Evolutionary conservation across 2,113 vertebrate genomes (phyloP).

Genomic region (Martes martes): DNA sequence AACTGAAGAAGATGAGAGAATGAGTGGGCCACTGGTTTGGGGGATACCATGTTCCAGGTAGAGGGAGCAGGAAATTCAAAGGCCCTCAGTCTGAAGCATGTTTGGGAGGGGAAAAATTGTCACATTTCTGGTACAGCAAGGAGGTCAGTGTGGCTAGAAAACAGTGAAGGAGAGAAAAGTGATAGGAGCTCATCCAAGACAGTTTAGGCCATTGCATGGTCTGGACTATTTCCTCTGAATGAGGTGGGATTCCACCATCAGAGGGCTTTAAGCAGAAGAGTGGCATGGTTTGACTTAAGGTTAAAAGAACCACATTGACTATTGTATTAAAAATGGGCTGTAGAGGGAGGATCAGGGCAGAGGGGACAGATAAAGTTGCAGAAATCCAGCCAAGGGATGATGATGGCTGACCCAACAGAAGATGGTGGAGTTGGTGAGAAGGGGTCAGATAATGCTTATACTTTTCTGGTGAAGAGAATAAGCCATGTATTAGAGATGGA

Average conservation of each 20-base stretch:
- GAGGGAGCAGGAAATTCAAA: not conserved
- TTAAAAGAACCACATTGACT: not conserved
- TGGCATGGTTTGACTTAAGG: not conserved
- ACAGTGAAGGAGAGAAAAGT: not conserved
- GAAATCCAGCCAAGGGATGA: not conserved
- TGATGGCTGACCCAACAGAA: not conserved
- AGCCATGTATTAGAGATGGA: not conserved
- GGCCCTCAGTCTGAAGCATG: not conserved
- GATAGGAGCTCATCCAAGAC: not conserved
- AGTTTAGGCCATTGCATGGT: not conserved
- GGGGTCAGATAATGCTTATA: not conserved
- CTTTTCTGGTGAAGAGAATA: not conserved
- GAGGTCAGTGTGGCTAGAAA: not conserved
- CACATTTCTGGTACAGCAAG: not conserved
- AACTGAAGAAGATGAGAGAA: not conserved
- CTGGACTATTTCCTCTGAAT: not conserved
- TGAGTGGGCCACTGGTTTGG: not conserved
- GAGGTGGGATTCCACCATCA: not conserved
- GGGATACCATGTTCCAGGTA: not conserved
- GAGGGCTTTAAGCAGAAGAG: not conserved
- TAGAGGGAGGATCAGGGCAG: too few species aligned
- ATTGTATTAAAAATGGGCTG: not conserved
- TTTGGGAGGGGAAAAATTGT: not conserved
- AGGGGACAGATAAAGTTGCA: not conserved
- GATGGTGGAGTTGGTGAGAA: not conserved